phyloP scores from a whole-genome alignment of 2,797 vertebrate species.

The Malurus splendens region DNA sequence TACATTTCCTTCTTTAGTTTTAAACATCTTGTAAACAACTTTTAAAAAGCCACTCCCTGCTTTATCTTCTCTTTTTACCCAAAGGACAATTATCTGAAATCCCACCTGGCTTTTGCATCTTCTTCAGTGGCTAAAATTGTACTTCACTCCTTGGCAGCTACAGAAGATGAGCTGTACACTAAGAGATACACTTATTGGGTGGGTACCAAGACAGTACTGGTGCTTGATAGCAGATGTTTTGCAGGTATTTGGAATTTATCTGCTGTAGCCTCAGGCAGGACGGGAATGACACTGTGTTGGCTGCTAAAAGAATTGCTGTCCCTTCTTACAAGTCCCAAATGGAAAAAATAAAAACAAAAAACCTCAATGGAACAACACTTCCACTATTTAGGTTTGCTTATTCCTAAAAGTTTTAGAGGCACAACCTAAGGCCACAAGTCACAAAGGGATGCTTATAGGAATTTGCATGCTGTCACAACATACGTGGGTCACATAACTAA shows the following conservation, averaged over 20 bases:
- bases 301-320: background rate
- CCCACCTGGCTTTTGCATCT: conserved; percentile 11
- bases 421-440: background rate
- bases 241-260: conserved; percentile 3
- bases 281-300: background rate
- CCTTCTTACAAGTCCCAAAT: background rate
- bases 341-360: background rate
- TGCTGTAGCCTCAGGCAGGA: background rate
- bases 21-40: background rate
- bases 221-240: background rate
- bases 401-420: background rate
- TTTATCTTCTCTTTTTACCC: background rate
- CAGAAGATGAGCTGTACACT: background rate
- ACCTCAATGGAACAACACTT: background rate
- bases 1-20: background rate
- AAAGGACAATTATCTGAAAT: conserved; percentile 10
- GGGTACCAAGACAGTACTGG: background rate
- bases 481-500: background rate
- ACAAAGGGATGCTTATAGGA: background rate
- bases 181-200: background rate
- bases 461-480: background rate
- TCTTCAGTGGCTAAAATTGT: background rate
- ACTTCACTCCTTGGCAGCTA: background rate
- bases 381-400: background rate
- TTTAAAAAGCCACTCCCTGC: background rate